Base-by-base conservation (phyloP, 2,888 invertebrate species). In the Nomada flava region DNA sequence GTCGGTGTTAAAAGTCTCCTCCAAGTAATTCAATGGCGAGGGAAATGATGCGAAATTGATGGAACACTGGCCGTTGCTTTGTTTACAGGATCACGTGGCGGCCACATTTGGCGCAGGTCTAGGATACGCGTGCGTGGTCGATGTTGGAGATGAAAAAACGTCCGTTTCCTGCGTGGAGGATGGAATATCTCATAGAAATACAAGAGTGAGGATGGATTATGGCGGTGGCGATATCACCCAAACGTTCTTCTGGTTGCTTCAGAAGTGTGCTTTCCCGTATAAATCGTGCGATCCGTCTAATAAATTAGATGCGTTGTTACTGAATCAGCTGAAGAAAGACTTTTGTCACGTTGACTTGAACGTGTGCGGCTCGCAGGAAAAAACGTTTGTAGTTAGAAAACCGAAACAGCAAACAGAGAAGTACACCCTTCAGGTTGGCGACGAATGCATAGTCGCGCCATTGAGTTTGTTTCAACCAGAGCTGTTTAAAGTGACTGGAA, bases 131-230 rank as follows among this genome's bases (percentile, higher is more conserved):
- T 99, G 99, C 94, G 98, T 99, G 0, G 97, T 99, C 0, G 98
- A 99, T 93, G 96, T 99, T 70, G 99, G 99, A 0, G 98, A 98
- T 92, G 98, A 98, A 93, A 99, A 99, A 94, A 98, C 98, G 0
- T 98, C 98, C 0, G 97, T 99, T 26, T 98, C 98, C 2, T 99
- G 99, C 94, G 98, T 99, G 0, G 99, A 99, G 94, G 99, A 99
- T 95, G 98, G 98, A 0, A 97, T 99, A 80, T 98, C 98, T 36
- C 98, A 98, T 91, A 96, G 97, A 86, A 96, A 97, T 84, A 98
- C 98, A 0, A 95, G 98, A 91, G 96, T 96, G 0, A 94, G 97
- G 70, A 95, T 98, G 95, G 97, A 98, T 88, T 98, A 98, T 91
- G 98, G 98, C 4, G 98, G 98, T 4, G 97, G 97, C 15, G 99